Percentiles rank a stretch among this genome's conserved stretches.
Conservation (phyloP, 2,113 vertebrate species). For the Melanotaenia duboulayi region DNA sequence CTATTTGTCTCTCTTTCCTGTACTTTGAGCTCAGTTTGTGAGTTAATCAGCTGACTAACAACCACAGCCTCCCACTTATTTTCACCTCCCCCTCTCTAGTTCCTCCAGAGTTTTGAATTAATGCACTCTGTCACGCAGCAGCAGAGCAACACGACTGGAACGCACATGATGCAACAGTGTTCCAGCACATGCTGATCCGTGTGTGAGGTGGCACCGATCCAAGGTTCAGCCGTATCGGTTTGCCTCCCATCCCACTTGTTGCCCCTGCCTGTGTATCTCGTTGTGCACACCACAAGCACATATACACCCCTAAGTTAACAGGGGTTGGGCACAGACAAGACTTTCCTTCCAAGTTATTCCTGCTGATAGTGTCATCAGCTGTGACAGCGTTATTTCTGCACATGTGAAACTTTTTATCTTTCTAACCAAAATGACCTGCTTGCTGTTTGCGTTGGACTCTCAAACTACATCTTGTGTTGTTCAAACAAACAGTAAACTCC, state of each 20-base stretch:
- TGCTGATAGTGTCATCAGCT: slow-evolving; percentile 46
- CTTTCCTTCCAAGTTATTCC: slow-evolving; percentile 43
- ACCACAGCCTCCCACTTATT: slow-evolving; percentile 38
- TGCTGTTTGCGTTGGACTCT: not conserved
- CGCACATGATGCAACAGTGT: slow-evolving; percentile 72
- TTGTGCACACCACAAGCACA: slow-evolving; percentile 4
- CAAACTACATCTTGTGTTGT: not conserved
- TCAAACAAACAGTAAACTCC: too few species aligned
- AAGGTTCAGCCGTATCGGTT: slow-evolving; percentile 58
- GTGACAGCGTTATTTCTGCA: slow-evolving; percentile 12
- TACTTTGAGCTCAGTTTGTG: slow-evolving; percentile 58
- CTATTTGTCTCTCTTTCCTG: slow-evolving; percentile 26
- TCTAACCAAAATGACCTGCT: not conserved
- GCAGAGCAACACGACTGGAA: slow-evolving; percentile 58
- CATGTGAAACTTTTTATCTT: not conserved
- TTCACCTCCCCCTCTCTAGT: slow-evolving; percentile 26
- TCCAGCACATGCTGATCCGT: slow-evolving; percentile 77
- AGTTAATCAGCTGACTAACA: slow-evolving; percentile 68
- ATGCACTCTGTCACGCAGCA: slow-evolving; percentile 64
- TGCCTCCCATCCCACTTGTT: slow-evolving; percentile 27
- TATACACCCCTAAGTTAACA: slow-evolving; percentile 7
- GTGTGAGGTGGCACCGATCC: slow-evolving; percentile 72
- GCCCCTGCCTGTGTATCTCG: slow-evolving; percentile 28
- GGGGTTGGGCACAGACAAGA: slow-evolving; percentile 18
- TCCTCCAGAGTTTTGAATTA: slow-evolving; percentile 46